Base-by-base conservation (phyloP, 1,140 invertebrate species). In the Sipha flava region DNA sequence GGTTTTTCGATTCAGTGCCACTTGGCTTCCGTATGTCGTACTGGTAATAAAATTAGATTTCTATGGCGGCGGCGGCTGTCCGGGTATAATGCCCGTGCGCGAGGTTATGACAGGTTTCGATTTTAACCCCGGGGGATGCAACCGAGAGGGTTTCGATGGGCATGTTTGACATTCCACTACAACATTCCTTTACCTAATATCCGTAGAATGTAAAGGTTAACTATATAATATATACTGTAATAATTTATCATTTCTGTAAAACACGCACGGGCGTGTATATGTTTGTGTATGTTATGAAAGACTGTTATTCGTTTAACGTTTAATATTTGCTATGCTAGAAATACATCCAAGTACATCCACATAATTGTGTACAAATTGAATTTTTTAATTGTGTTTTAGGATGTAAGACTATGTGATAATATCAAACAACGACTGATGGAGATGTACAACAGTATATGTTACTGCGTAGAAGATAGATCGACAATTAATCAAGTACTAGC, bases 401-500 rank as follows among this genome's bases (percentile, higher is more conserved):
- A 77, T 5, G 52, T 77, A 26, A 26, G 49, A 40, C 73, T 52
- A 16, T 77, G 73, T 6, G 73, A 77, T 29, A 77, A 57, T n/a
- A 77, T 77, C 37, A 77, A 77, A 40, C 73, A 77, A 54, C 73
- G 80, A 40, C 62, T 83, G 49, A 66, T 81, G 40, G 81, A 81
- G 31, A 77, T 83, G 80, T 82, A 81, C 49, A 81, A 82, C 49
- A 82, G 54, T 54, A 70, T 80, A 7, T 77, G 73, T 40, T 81
- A 81, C 26, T 82, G 77, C 40, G 80, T 82, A 14, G 59, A 82
- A 5, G 83, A 84, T 21, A 52, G 81, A 49, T 80, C 81, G 14
- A 82, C 83, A 45, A 75, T 84, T 26, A 82, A 84, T 72, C 82
- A 84, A 77, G 82, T 80, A 0, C 62, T 84, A n/a, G 82, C 81